These are phyloP conservation scores for Lochmaea capreae DNA, from an alignment of 2,888 invertebrate genomes.

Conservation along the genomic window DNA sequence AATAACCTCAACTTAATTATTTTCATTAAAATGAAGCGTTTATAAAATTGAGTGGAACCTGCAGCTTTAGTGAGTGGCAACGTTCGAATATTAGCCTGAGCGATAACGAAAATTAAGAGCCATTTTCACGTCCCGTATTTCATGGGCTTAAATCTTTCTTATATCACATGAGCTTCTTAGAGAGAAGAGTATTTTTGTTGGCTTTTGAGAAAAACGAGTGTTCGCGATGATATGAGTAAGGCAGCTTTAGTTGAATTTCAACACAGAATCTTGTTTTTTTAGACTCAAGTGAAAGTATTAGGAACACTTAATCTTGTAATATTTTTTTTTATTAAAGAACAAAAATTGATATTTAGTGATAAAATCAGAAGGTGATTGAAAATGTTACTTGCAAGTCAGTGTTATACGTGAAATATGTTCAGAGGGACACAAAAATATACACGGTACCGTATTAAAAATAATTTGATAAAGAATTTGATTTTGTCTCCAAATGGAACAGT, in stretches of 20 bases:
- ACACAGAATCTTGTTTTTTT: constrained; percentile 11
- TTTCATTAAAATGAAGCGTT: no score
- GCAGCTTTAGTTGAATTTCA: constrained; percentile 15
- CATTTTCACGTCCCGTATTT: constrained; percentile 50
- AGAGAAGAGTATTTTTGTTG: constrained; percentile 51
- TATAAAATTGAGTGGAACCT: constrained; percentile 26
- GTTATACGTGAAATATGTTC: no score
- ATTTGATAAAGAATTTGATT: no score
- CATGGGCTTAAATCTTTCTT: constrained; percentile 51
- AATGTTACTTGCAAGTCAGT: no score
- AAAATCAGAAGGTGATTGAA: no score
- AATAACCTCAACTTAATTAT: no score
- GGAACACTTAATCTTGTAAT: no score
- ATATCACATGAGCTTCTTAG: constrained; percentile 48
- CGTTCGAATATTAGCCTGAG: constrained; percentile 41
- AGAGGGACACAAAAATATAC: no score
- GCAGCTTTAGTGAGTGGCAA: constrained; percentile 24
- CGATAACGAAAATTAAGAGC: constrained; percentile 57
- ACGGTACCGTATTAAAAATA: no score
- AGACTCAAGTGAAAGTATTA: background rate
- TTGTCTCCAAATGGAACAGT: no score
- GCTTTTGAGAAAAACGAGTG: constrained; percentile 51
- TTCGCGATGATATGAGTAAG: constrained; percentile 49
- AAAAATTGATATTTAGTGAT: no score
- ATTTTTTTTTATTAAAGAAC: no score